phyloP scores from a whole-genome alignment of 2,797 vertebrate genomes.

The Hippopotamyrus pictus region DNA sequence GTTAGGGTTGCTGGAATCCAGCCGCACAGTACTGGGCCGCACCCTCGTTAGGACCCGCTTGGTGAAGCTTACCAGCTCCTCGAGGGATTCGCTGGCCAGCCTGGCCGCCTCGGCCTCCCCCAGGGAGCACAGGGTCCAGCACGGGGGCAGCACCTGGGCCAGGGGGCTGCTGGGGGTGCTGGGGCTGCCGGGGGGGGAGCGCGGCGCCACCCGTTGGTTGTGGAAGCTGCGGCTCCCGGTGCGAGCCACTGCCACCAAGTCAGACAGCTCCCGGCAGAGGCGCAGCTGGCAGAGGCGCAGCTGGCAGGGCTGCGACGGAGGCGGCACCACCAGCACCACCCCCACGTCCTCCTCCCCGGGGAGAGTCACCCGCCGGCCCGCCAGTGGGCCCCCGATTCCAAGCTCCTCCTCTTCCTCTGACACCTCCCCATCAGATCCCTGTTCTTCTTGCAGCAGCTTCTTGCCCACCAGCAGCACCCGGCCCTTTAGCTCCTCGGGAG shows the following conservation, averaged over 20 bases:
- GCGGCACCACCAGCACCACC: conserved; percentile 68
- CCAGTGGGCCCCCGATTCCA: conserved; percentile 62
- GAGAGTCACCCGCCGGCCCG: conserved; percentile 67
- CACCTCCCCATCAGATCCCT: conserved; percentile 83
- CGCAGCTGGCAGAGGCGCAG: conserved; percentile 62
- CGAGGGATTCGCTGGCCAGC: conserved; percentile 84
- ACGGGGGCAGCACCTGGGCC: conserved; percentile 46
- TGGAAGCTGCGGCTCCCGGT: conserved; percentile 65
- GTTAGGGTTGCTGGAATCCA: conserved; percentile 94
- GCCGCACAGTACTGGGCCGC: conserved; percentile 84
- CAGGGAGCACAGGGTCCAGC: conserved; percentile 87
- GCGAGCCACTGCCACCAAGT: conserved; percentile 71
- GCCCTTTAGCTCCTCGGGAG: conserved; percentile 84
- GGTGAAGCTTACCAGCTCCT: conserved; percentile 93
- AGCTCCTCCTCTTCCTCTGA: conserved; percentile 95
- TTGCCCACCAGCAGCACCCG: conserved; percentile 86
- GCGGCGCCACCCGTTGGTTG: conserved; percentile 49
- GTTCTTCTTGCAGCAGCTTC: conserved; percentile 69
- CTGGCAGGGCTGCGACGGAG: conserved; percentile 74
- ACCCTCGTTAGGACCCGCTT: conserved; percentile 86
- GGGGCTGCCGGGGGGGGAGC: conserved; percentile 51
- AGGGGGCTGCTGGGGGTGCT: conserved; percentile 55
- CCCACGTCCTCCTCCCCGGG: conserved; percentile 70
- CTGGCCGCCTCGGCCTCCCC: conserved; percentile 86
- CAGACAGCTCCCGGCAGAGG: conserved; percentile 77